A percentile compares a stretch with the other conserved stretches of the same genome.
Conservation (phyloP, 2,797 vertebrate species). For the Austrolebias charrua region DNA sequence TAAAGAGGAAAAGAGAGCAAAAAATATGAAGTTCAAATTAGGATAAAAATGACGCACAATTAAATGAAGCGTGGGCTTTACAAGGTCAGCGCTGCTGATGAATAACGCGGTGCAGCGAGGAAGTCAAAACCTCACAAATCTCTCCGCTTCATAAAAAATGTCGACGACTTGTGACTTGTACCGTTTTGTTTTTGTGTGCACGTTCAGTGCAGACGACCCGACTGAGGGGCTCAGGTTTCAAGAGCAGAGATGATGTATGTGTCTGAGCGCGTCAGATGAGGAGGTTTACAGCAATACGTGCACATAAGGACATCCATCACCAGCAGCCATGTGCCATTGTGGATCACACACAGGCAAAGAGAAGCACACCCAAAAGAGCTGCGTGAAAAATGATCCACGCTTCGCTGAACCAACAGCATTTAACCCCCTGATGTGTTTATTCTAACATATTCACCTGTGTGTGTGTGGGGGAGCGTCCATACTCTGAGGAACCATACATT, state of each 20-base stretch:
- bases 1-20: slow-evolving; percentile 41
- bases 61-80: slow-evolving; percentile 10
- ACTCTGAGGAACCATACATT: not conserved
- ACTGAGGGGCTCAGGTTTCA: slow-evolving; percentile 18
- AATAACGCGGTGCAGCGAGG: not conserved
- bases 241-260: slow-evolving; percentile 10
- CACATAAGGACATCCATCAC: slow-evolving; percentile 55
- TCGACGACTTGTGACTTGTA: not conserved
- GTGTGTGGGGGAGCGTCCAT: not conserved
- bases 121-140: slow-evolving; percentile 1
- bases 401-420: slow-evolving; percentile 41
- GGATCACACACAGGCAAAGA: slow-evolving; percentile 34
- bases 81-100: slow-evolving; percentile 20
- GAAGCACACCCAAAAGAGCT: slow-evolving; percentile 53
- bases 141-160: not conserved
- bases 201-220: slow-evolving; percentile 1
- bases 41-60: slow-evolving; percentile 27
- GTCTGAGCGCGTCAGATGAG: slow-evolving; percentile 10
- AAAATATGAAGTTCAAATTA: slow-evolving; percentile 49
- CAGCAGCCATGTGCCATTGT: slow-evolving; percentile 50
- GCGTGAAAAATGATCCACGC: slow-evolving; percentile 44
- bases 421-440: slow-evolving; percentile 26
- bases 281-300: slow-evolving; percentile 28
- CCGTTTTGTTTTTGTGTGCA: not conserved
- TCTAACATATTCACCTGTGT: not conserved